Evolutionary conservation across 1,140 invertebrate species (phyloP), one percentile per base, ranked within the genome.

Genomic region (Euschistus heros): DNA sequence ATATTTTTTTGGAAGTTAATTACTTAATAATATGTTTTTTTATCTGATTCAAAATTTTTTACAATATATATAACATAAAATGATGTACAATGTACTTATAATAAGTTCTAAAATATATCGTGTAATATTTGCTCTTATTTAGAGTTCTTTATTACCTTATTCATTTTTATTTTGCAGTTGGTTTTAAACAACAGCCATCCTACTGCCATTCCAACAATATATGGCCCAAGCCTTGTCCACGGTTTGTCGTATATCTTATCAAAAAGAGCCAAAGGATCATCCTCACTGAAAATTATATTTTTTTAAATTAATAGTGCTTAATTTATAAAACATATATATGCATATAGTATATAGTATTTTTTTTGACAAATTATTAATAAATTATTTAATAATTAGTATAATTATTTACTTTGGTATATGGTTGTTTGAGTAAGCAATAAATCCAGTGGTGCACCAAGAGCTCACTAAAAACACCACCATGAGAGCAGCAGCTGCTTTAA

Each of bases 171-270:
- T 74, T 85, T 87, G 73, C 87, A 87, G 73, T 91, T 85, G 63
- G 84, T 90, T 73, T 89, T 88, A 72, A 89, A 91, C 14, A 91
- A 76, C 47, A 88, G 81, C 82, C 88, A 91, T 0, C 89, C 89
- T 14, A 86, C 82, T n/a, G 81, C 78, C 87, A 91, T 91, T 69
- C 89, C 89, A 18, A 91, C 83, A 0, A 91, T 75, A 72, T 91
- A 91, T 0, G 89, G 89, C 0, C 89, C 88, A 13, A 91, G 73
- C 52, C 89, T 76, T 0, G 89, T 91, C 87, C 88, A 91, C 13
- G 89, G 89, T 75, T 91, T 91, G 75, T 91, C 89, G 71, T 91
- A 91, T 70, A 91, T 89, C 77, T 90, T 89, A 73, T 91, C 89
- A 73, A 91, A 91, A 13, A 89, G 77, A 0, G 88, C 88, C 69